phyloP scores from a whole-genome alignment of 2,888 invertebrate genomes.

The Pristionchus maxplancki region DNA sequence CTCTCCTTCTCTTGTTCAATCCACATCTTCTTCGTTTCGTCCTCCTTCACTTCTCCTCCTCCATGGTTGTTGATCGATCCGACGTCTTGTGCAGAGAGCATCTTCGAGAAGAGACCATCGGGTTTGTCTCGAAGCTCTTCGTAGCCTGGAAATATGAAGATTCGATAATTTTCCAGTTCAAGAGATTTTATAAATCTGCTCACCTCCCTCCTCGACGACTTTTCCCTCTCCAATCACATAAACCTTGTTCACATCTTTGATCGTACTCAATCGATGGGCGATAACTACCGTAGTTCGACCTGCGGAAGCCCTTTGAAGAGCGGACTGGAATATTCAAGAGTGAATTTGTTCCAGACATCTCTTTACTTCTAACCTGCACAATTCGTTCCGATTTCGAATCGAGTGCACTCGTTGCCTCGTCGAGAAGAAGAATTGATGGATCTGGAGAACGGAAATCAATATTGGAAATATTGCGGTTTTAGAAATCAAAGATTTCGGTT shows the following conservation, averaged over 20 bases:
- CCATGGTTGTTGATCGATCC: neutral
- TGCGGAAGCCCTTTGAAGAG: conserved; percentile 4
- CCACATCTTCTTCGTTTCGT: neutral
- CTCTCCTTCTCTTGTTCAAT: neutral
- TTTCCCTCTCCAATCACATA: conserved; percentile 38
- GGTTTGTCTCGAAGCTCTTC: neutral
- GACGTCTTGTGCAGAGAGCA: conserved; percentile 18
- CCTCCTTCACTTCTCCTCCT: neutral
- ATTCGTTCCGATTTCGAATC: conserved; percentile 33
- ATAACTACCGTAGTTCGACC: conserved; percentile 47
- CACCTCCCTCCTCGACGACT: conserved; percentile 41
- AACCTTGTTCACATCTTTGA: conserved; percentile 25
- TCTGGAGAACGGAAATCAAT: neutral
- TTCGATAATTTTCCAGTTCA: too few relatives aligned
- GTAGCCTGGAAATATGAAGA: too few relatives aligned
- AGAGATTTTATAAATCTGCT: too few relatives aligned
- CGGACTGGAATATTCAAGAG: neutral
- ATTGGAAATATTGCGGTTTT: too few relatives aligned
- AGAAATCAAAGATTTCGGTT: too few relatives aligned
- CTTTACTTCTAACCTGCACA: neutral
- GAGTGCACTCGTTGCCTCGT: conserved; percentile 34
- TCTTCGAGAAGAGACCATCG: neutral
- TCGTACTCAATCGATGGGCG: conserved; percentile 47
- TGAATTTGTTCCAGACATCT: too few relatives aligned
- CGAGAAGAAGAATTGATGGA: conserved; percentile 35